These are phyloP conservation scores for Tethea ocularis DNA, from an alignment of 2,888 invertebrate genomes.

Conservation along the genomic window DNA sequence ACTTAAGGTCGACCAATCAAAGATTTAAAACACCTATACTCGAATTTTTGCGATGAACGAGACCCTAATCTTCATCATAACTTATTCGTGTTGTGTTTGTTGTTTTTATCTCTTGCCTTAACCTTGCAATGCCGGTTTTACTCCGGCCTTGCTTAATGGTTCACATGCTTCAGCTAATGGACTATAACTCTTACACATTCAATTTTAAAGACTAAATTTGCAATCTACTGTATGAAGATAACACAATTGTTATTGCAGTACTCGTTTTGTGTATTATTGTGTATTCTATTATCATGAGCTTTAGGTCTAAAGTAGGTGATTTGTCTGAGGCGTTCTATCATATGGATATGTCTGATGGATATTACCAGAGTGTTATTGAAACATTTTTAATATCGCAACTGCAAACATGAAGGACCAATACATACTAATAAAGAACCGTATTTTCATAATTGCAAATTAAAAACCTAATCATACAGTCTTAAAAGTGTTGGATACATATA, in stretches of 20 bases:
- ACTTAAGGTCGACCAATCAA: slow-evolving; percentile 1
- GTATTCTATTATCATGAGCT: background rate
- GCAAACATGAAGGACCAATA: background rate
- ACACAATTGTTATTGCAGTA: background rate
- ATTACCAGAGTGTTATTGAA: background rate
- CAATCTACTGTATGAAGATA: slow-evolving; percentile 5
- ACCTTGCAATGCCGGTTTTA: slow-evolving; percentile 61
- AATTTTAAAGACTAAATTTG: slow-evolving; percentile 28
- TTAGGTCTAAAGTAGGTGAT: slow-evolving; percentile 4
- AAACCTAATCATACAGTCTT: too few species aligned
- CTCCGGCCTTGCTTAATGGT: slow-evolving; percentile 57
- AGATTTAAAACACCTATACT: slow-evolving; percentile 4
- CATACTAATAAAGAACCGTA: too few species aligned
- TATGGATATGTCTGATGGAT: background rate
- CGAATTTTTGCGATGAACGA: slow-evolving; percentile 6
- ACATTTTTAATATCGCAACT: background rate
- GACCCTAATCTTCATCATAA: slow-evolving; percentile 34
- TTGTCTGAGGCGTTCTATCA: background rate
- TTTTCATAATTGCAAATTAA: too few species aligned
- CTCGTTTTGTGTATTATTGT: slow-evolving; percentile 8
- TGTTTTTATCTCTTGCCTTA: slow-evolving; percentile 66
- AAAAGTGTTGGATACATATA: too few species aligned
- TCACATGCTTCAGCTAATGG: slow-evolving; percentile 41
- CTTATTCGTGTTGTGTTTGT: slow-evolving; percentile 44
- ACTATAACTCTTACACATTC: slow-evolving; percentile 28